Evolutionary conservation across 2,113 vertebrate species (phyloP).

Genomic region (Gymnarchus niloticus): DNA sequence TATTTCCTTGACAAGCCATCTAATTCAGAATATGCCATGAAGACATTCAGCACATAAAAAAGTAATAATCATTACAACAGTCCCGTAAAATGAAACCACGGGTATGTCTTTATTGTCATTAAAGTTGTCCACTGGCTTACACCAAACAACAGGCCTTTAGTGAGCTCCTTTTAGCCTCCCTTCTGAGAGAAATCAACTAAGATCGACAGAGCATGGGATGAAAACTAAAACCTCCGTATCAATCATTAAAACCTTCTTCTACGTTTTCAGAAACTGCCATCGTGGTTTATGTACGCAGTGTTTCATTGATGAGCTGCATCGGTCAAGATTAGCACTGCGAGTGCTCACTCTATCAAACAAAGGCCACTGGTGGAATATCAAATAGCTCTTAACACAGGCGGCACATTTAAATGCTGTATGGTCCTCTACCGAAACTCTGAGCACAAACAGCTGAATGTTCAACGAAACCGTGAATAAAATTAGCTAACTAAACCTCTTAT

Average conservation of each 20-base stretch:
- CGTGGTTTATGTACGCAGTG: not conserved
- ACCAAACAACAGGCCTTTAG: not conserved
- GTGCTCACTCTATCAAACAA: not conserved
- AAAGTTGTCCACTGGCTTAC: not conserved
- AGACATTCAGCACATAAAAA: no score
- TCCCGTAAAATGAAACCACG: not conserved
- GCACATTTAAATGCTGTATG: not conserved
- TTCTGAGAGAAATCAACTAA: not conserved
- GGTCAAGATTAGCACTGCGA: not conserved
- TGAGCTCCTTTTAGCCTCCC: not conserved
- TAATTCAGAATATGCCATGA: no score
- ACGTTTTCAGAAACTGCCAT: not conserved
- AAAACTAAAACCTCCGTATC: no score
- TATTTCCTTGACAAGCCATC: no score
- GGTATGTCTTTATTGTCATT: not conserved
- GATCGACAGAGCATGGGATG: not conserved
- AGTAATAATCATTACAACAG: not conserved
- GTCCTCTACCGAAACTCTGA: not conserved
- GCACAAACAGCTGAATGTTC: not conserved
- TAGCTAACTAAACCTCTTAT: not conserved
- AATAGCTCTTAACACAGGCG: not conserved
- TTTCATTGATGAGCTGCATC: not conserved
- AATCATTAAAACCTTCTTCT: not conserved
- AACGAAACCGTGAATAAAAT: not conserved
- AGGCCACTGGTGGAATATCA: not conserved